These are phyloP conservation scores for Hypanus sabinus DNA, from an alignment of 2,113 vertebrate genomes.

Conservation along the genomic window DNA sequence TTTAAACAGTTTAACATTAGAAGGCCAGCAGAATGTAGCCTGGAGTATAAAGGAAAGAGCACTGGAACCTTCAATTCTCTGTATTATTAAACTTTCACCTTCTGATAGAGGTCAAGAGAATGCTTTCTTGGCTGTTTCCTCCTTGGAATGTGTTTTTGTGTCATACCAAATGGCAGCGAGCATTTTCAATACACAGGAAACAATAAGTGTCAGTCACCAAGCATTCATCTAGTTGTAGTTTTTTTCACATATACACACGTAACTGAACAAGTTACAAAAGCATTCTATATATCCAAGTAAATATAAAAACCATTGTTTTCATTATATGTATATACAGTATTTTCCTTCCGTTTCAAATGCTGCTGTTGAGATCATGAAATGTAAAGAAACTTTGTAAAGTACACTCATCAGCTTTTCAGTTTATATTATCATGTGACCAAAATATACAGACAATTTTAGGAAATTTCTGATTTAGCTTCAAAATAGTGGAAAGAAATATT, in stretches of 20 bases:
- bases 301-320: neutral
- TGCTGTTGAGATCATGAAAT: neutral
- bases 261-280: neutral
- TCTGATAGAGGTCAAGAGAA: slow-evolving; percentile 35
- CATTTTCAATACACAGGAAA: slow-evolving; percentile 35
- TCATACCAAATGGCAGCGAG: slow-evolving; percentile 33
- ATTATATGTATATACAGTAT: neutral
- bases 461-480: neutral
- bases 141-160: slow-evolving; percentile 34
- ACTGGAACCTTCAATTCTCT: slow-evolving; percentile 37
- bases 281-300: neutral
- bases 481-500: neutral
- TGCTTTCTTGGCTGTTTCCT: slow-evolving; percentile 33
- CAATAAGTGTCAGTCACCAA: slow-evolving; percentile 12
- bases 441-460: neutral
- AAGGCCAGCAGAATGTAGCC: slow-evolving; percentile 34
- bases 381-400: neutral
- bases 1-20: slow-evolving; percentile 37
- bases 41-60: slow-evolving; percentile 37
- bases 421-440: neutral
- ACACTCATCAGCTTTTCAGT: neutral
- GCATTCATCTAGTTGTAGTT: neutral
- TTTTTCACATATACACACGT: neutral
- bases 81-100: slow-evolving; percentile 38
- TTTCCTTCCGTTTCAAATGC: neutral